Evolutionary conservation across 30 jellyfish, hydroid and myxozoan species (phyloP), one percentile per base, ranked within the genome.

Genomic region (Hydractinia symbiolongicarpus): DNA sequence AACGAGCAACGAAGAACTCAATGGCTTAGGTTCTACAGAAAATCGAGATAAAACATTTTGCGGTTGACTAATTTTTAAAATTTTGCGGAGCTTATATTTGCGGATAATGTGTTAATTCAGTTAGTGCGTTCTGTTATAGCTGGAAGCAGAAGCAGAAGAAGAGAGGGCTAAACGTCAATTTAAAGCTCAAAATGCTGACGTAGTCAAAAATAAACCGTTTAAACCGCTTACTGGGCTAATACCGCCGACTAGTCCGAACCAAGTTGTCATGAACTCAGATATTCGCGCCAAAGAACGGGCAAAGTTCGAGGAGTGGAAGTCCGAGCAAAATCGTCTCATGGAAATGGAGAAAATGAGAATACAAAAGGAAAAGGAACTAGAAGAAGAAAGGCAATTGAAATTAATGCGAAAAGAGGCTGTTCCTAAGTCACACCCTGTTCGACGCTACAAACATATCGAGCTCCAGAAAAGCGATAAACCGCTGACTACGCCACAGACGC

Each of bases 261-360:
- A 74, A 55, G 83, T 91, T 76, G 83, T 67, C 67, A 69, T 91
- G 49, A 91, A 86, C 84, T 80, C 98, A 5, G 96, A 86, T 60
- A 86, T 78, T 50, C 95, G 98, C 10, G 89, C 98, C 55, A 83
- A 71, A 72, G 88, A 91, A 67, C 93, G 98, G 9, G 93, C 82
- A 11, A 83, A 80, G 17, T 91, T 51, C 86, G 96, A 91, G 17
- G 95, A 78, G 66, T 69, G 82, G 87, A 83, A 70, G 64, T 81
- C 74, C 54, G 95, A 86, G 79, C 87, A 77, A 40, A 91, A 86
- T 61, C 79, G 89, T 19, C 68, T 78, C 8, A 86, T 73, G 74
- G 95, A 86, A 61, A 87, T 79, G 55, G 96, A 86, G 66, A 79
- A 85, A 80, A 86, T 76, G 73, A 79, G 77, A 40, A 52, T 72